A percentile compares a stretch with the other conserved stretches of the same genome.
phyloP scores from a whole-genome alignment of 2,888 invertebrate species.

The Zaprionus bogoriensis region DNA sequence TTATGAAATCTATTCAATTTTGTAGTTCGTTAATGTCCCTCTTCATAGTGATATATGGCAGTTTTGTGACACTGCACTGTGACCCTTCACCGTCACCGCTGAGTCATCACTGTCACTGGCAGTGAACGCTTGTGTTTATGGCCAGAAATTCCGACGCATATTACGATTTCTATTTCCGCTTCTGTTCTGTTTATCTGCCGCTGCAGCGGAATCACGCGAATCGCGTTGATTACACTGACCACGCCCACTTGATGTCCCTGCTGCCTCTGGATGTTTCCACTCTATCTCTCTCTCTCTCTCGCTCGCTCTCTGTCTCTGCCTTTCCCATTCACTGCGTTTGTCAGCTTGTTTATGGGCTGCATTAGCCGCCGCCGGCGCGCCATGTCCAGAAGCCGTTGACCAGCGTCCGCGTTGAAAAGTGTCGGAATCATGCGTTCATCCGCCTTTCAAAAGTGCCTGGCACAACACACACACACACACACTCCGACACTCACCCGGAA shows the following conservation, averaged over 20 bases:
- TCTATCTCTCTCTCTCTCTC: not conserved
- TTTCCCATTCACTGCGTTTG: slow-evolving; percentile 56
- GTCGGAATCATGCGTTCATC: slow-evolving; percentile 36
- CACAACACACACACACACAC: slow-evolving; percentile 1
- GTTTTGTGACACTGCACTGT: no score
- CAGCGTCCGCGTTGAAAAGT: slow-evolving; percentile 11
- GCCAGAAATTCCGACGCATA: not conserved
- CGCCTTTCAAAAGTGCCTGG: not conserved
- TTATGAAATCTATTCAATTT: no score
- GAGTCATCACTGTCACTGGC: not conserved
- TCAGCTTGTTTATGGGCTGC: slow-evolving; percentile 55
- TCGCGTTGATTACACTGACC: slow-evolving; percentile 23
- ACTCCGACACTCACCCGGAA: slow-evolving; percentile 4
- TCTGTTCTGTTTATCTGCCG: slow-evolving; percentile 12
- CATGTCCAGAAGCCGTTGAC: not conserved
- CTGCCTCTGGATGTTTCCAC: not conserved
- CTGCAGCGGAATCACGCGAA: not conserved
- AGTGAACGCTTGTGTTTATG: no score
- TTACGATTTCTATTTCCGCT: slow-evolving; percentile 1
- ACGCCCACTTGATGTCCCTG: slow-evolving; percentile 24
- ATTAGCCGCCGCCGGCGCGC: no score
- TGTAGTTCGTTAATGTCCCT: no score
- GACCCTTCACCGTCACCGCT: not conserved
- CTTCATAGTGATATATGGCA: not conserved
- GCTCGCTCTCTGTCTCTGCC: not conserved